Conservation (phyloP, 2,888 invertebrate species). For the Lypha dubia region DNA sequence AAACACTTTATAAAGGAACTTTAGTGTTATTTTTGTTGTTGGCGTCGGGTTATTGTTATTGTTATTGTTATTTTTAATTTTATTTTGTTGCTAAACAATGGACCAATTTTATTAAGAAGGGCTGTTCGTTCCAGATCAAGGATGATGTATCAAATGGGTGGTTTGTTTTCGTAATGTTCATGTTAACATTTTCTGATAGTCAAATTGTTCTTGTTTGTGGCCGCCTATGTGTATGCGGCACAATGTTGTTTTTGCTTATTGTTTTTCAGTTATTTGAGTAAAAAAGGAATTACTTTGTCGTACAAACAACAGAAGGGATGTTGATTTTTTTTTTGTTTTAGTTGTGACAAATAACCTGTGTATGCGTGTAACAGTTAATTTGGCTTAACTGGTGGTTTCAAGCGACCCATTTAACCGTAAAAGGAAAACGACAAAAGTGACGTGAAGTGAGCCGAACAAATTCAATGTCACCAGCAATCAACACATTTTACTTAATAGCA, state of each 20-base stretch:
- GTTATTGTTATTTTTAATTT: conserved; percentile 47
- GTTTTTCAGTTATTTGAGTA: conserved; percentile 49
- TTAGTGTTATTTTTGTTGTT: conserved; percentile 32
- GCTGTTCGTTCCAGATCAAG: conserved; percentile 31
- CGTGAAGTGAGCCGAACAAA: conserved; percentile 66
- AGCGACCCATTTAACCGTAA: conserved; percentile 32
- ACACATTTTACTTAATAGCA: conserved; percentile 79
- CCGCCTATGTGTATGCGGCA: conserved; percentile 21
- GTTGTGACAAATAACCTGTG: conserved; percentile 61
- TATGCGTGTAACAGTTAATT: conserved; percentile 65
- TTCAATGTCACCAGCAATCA: conserved; percentile 70
- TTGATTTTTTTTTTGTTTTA: conserved; percentile 22
- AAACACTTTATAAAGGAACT: conserved; percentile 3
- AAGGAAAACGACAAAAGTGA: conserved; percentile 46
- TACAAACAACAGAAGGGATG: conserved; percentile 13
- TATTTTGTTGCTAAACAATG: conserved; percentile 52
- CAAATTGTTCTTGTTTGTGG: conserved; percentile 27
- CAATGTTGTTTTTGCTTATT: conserved; percentile 61
- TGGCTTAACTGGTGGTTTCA: conserved; percentile 69
- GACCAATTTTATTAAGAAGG: conserved; percentile 52
- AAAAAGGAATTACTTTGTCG: conserved; percentile 28
- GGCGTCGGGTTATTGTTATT: conserved; percentile 29
- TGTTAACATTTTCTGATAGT: conserved; percentile 64
- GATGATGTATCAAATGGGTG: conserved; percentile 77
- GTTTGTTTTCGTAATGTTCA: conserved; percentile 81